Base-by-base conservation (phyloP, 2,113 vertebrate species). In the Verasper variegatus region DNA sequence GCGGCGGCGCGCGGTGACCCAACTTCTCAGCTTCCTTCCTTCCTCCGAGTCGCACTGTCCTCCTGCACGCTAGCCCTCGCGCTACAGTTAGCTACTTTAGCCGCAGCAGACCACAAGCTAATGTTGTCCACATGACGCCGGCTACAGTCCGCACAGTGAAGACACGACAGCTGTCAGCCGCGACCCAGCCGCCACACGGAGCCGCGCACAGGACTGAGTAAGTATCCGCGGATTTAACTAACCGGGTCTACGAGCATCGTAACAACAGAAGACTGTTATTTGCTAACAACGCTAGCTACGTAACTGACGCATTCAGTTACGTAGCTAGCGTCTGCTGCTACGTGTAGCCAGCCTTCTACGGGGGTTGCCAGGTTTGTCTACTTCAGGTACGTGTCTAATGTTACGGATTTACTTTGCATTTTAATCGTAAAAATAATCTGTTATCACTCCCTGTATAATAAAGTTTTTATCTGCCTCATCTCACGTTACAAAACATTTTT, bases 11-110 rank as follows among this genome's bases (percentile, higher is more conserved):
- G 85, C 67, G 81, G 82, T 63, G 71, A 51, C 49, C 78, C 66
- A 35, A 71, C 84, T 81, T 75, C 68, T 84, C 83, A 66, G 70
- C 69, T 85, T 84, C 81, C 83, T 90, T 86, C 82, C 90, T 88
- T 66, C 88, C 88, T 85, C 57, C 72, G 42, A 65, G 35, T 66
- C 56, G 35, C 27, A 71, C 27, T 21, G 71, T 26, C 78, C 61
- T 51, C 27, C 71, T 60, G 63, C 13, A 9, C 79, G 74, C 68
- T 74, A 83, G 49, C 79, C 6, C 31, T 3, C 18, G 18, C 3
- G 75, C 64, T 45, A 74, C 59, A 27, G 71, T 51, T 76, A 66
- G 85, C 86, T 72, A 74, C 72, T 57, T 76, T 63, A 67, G 35
- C 70, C 6, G 23, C 40, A 23, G 26, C 40, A 17, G 68, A 59